Evolutionary conservation across 2,888 invertebrate species (phyloP).

Genomic region (Pollenia labialis): DNA sequence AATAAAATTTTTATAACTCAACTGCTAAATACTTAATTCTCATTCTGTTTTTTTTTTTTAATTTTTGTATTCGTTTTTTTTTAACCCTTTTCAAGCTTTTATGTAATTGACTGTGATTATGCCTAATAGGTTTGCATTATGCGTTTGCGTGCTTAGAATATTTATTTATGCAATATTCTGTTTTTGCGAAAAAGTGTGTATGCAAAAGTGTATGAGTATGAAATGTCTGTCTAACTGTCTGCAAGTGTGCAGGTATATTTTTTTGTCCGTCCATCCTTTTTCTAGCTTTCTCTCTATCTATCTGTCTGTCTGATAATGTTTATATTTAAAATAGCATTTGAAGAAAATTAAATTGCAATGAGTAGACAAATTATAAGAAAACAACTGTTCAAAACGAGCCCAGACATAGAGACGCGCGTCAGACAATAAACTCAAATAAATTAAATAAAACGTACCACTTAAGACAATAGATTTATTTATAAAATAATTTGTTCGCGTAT

Average conservation of each 20-base stretch:
- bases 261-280: not conserved
- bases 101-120: constrained; percentile 77
- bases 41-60: not conserved
- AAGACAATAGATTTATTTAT: constrained; percentile 11
- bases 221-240: constrained; percentile 34
- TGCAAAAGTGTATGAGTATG: constrained; percentile 7
- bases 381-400: constrained; percentile 67
- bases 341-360: constrained; percentile 69
- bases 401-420: constrained; percentile 71
- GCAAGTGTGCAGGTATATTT: not conserved
- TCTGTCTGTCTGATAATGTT: constrained; percentile 54
- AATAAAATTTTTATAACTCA: constrained; percentile 1
- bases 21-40: constrained; percentile 21
- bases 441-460: constrained; percentile 38
- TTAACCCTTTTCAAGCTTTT: constrained; percentile 67
- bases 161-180: constrained; percentile 45
- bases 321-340: constrained; percentile 64
- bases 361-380: constrained; percentile 70
- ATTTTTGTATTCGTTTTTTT: constrained; percentile 14
- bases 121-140: constrained; percentile 76
- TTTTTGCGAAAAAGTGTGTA: constrained; percentile 19
- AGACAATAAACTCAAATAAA: constrained; percentile 50
- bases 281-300: not conserved
- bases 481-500: constrained; percentile 15
- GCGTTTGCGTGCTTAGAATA: constrained; percentile 76